Base-by-base conservation (phyloP, 2,797 vertebrate species). In the Pelodytes ibericus region DNA sequence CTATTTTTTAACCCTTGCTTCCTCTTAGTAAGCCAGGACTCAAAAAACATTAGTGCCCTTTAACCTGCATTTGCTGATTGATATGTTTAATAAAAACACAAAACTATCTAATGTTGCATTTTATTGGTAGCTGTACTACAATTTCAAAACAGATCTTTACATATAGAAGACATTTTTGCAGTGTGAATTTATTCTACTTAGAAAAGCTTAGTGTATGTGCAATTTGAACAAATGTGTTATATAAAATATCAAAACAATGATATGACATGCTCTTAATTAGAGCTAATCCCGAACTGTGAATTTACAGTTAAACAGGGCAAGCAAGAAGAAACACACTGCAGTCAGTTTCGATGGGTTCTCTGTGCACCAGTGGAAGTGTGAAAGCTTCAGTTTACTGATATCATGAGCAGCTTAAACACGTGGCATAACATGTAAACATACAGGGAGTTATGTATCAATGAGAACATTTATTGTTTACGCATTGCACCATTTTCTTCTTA, bases 171-270 rank as follows among this genome's bases (percentile, higher is more conserved):
- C 41, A 44, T 44, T 44, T 64, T 25, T 30, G 47, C 26, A n/a
- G 62, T 41, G 36, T 58, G 36, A 59, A 33, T 31, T 59, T 4
- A 30, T 66, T 49, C n/a, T 30, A 51, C 18, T 39, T 18, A 44
- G 24, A 4, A 44, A 27, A 67, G 24, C 47, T 29, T 25, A 57
- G 18, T 20, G 9, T 62, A 56, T 51, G 15, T 70, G 44, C 31
- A 70, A 26, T 69, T 77, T 57, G 10, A 56, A 30, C 24, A 31
- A 47, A 71, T 25, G 39, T 71, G 74, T 71, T 16, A 65, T 58
- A 15, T 20, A n/a, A 59, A 58, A 51, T 44, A 71, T 64, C 27
- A 70, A 30, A 77, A 71, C 67, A 60, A 18, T 20, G 15, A 30
- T 53, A 60, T 25, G 7, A 64, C 25, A 15, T 60, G 29, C 27